These are phyloP conservation scores for Hermodice carunculata DNA, from an alignment of 2,888 invertebrate genomes.

Conservation along the genomic window DNA sequence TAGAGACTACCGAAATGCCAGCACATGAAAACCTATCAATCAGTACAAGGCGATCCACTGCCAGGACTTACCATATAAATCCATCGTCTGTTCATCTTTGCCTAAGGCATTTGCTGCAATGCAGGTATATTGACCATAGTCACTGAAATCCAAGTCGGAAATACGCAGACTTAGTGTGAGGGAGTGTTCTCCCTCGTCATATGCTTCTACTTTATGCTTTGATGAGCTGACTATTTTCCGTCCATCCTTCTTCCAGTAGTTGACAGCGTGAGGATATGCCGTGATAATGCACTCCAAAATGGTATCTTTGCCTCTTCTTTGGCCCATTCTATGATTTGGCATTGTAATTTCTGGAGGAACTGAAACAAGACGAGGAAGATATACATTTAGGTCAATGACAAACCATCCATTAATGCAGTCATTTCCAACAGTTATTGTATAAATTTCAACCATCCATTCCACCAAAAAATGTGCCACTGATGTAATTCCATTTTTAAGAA, in stretches of 20 bases:
- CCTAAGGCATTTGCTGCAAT: conserved; percentile 40
- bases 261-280: conserved; percentile 59
- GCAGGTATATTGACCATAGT: conserved; percentile 43
- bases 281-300: conserved; percentile 64
- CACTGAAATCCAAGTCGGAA: conserved; percentile 22
- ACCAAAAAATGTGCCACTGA: too few species aligned
- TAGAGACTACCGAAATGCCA: too few species aligned
- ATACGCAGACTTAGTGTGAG: conserved; percentile 39
- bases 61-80: conserved; percentile 34
- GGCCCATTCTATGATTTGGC: conserved; percentile 58
- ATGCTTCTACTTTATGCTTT: conserved; percentile 56
- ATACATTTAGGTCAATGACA: too few species aligned
- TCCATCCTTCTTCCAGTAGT: conserved; percentile 56
- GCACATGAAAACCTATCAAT: too few species aligned
- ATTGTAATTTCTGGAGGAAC: conserved; percentile 58
- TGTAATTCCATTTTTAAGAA: too few species aligned
- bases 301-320: conserved; percentile 57
- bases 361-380: too few species aligned
- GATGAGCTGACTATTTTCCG: conserved; percentile 45
- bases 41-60: too few species aligned
- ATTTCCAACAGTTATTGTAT: too few species aligned
- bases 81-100: conserved; percentile 30
- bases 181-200: conserved; percentile 35
- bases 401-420: too few species aligned
- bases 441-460: too few species aligned